Evolutionary conservation across 2,888 invertebrate genomes (phyloP), one percentile per base, ranked within the genome.

Genomic region (Melieria picta): DNA sequence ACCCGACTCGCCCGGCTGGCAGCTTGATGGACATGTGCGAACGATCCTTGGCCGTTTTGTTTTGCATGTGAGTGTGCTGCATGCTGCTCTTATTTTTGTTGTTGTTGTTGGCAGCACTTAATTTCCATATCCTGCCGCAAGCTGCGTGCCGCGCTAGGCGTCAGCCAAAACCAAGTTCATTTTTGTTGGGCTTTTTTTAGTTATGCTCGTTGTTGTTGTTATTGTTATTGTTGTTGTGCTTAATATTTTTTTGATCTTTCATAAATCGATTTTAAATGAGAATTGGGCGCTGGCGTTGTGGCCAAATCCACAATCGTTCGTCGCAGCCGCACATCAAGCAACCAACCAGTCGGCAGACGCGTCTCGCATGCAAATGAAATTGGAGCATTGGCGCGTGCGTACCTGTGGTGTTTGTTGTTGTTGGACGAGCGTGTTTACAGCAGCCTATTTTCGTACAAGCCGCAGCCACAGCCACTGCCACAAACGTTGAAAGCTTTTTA

Each of bases 221-320:
- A 30, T 30, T 30, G 2, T 30, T 30, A 30, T 30, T 30, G 30
- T 30, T 30, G 30, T 30, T 30, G 30, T 30, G 30, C 30, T 67
- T 60, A 52, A 61, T 60, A 61, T 69, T 69, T 62, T 62, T 60
- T 69, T 69, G 56, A 62, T 52, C 55, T 62, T 69, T 77, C 80
- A 79, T 83, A 83, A 84, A 83, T 83, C 84, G 83, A 83, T 83
- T 83, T 83, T 83, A 83, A 83, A 83, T 83, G 84, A 83, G 83
- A 80, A 81, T 77, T 78, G 73, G 61, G 60, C 52, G 67, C 67
- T 67, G 67, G 61, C 50, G 50, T 48, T 45, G 10, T 42, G 13
- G 4, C 10, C 1, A 5, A 45, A 13, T 47, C 42, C 30, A 66
- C 16, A 66, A 58, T n/a, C 6, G 57, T 30, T 13, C 10, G 46